phyloP scores from a whole-genome alignment of 2,888 invertebrate species.

The Oscheius sp. region DNA sequence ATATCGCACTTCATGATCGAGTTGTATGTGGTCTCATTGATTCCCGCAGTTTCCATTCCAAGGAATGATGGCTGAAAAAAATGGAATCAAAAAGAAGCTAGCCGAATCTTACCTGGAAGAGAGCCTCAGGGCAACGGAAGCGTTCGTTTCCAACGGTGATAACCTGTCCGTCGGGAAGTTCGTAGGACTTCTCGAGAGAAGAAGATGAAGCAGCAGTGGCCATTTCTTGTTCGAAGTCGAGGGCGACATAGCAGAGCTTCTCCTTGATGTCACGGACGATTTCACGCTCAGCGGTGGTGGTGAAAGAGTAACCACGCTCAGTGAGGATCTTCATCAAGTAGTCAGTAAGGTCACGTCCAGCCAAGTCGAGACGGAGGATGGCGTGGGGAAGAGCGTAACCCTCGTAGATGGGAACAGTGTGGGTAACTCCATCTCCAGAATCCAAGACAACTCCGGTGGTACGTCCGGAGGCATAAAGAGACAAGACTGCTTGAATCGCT shows the following conservation, averaged over 20 bases:
- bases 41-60: constrained; percentile 73
- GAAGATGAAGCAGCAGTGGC: constrained; percentile 85
- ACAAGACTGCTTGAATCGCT: constrained; percentile 90
- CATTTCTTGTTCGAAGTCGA: constrained; percentile 96
- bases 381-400: constrained; percentile 75
- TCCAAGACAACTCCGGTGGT: constrained; percentile 78
- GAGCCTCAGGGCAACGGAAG: constrained; percentile 87
- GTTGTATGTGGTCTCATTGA: constrained; percentile 77
- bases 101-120: constrained; percentile 78
- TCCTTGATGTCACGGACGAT: constrained; percentile 91
- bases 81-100: background rate
- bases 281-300: constrained; percentile 77
- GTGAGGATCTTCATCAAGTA: constrained; percentile 76
- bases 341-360: constrained; percentile 74
- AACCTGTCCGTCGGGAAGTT: constrained; percentile 85
- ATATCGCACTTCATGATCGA: constrained; percentile 95
- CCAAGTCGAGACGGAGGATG: constrained; percentile 74
- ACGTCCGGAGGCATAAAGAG: constrained; percentile 82
- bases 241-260: constrained; percentile 96
- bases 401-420: constrained; percentile 82
- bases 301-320: constrained; percentile 72
- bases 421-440: constrained; percentile 90
- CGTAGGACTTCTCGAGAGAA: constrained; percentile 88
- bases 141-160: constrained; percentile 76
- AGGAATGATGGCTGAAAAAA: constrained; percentile 79